phyloP scores from a whole-genome alignment of 2,888 invertebrate species.

The Serrognathus titanus region DNA sequence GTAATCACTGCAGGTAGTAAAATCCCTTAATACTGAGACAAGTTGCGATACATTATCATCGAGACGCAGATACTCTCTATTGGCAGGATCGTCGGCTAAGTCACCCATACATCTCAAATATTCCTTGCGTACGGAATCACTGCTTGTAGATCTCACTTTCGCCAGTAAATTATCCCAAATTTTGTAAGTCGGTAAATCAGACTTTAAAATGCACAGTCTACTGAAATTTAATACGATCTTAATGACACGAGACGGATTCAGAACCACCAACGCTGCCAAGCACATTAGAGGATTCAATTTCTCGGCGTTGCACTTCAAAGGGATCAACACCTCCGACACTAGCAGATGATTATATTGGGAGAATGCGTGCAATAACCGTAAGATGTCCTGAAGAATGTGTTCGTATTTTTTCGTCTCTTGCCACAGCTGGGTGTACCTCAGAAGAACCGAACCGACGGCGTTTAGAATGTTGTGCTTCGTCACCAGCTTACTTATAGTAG shows the following conservation, averaged over 20 bases:
- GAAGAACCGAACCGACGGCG: constrained; percentile 38
- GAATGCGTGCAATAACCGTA: constrained; percentile 39
- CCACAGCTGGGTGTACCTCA: constrained; percentile 41
- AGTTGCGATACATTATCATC: constrained; percentile 33
- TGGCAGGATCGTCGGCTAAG: constrained; percentile 37
- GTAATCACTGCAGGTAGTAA: constrained; percentile 27
- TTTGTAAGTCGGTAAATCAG: constrained; percentile 41
- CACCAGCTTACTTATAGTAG: constrained; percentile 25
- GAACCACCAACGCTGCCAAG: constrained; percentile 36
- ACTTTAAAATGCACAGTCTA: constrained; percentile 33
- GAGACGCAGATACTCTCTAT: constrained; percentile 33
- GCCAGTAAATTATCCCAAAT: constrained; percentile 23
- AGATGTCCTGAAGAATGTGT: constrained; percentile 37
- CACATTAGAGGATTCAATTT: constrained; percentile 39
- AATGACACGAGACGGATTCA: constrained; percentile 39
- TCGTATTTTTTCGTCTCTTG: constrained; percentile 32
- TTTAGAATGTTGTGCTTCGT: constrained; percentile 33
- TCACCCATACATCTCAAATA: constrained; percentile 41
- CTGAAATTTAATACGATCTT: constrained; percentile 44
- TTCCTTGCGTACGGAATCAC: constrained; percentile 24
- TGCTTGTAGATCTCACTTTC: neutral
- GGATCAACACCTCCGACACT: constrained; percentile 31
- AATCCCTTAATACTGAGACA: constrained; percentile 34
- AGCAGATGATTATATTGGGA: constrained; percentile 34
- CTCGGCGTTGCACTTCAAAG: constrained; percentile 33